Evolutionary conservation across 2,113 vertebrate genomes (phyloP), one percentile per base, ranked within the genome.

Genomic region (Onychorhynchus coronatus): DNA sequence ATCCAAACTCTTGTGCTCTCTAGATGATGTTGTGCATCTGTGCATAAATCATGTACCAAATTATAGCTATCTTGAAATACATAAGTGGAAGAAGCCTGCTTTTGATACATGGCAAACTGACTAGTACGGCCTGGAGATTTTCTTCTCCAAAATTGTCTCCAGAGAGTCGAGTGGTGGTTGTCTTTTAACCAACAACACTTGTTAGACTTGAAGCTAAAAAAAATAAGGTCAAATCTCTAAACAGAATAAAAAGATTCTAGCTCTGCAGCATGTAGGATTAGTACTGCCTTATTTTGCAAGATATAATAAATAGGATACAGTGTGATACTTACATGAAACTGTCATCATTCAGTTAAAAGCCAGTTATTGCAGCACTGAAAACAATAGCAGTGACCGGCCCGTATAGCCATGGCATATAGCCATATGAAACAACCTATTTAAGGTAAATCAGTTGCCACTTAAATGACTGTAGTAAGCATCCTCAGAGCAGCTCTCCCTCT

Each of bases 371-470:
- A 97, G 97, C 80, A 96, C 97, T 98, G 97, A 95, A 91, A 98
- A 98, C 97, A 98, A 97, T 90, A 92, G 97, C 94, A 85, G 97
- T 98, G 98, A 98, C 98, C 98, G 98, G 94, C 73, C 96, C 94
- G 74, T 98, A 97, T 98, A 98, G 98, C 97, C 96, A 4, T 66
- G 75, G 55, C 21, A 18, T 33, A 23, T 2, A 86, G 98, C 98
- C 98, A 97, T 98, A 97, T 98, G 98, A 98, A 99, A 99, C 98
- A 99, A 98, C 98, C 98, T 98, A 98, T 98, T 99, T 98, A 98
- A 99, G 98, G 98, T 98, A 99, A 99, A 99, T 98, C 98, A 99
- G 98, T 98, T 99, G 98, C 98, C 98, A 98, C 98, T 99, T 98
- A 99, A 99, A 98, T 98, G 98, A 97, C 97, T 97, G 98, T 98